Conservation (phyloP, 2,113 vertebrate genomes). For the Strix uralensis region DNA sequence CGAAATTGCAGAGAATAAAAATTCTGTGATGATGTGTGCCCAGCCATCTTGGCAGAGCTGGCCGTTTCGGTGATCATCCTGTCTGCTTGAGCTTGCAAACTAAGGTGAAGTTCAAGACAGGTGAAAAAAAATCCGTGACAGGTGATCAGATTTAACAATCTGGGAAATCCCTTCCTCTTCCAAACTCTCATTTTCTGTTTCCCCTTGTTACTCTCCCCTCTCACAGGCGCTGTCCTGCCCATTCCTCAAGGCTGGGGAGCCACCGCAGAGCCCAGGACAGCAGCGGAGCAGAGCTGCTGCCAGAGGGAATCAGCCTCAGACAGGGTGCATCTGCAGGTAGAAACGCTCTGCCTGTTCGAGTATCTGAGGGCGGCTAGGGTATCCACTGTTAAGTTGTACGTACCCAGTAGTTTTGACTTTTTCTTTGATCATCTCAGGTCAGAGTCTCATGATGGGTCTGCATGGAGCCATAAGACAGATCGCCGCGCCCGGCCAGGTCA, state of each 20-base stretch:
- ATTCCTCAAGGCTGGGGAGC: background rate
- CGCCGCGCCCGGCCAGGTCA: fast-evolving
- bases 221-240: background rate
- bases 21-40: background rate
- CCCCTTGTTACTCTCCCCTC: background rate
- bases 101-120: background rate
- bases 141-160: background rate
- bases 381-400: fast-evolving
- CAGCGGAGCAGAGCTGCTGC: background rate
- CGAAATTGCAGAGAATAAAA: background rate
- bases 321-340: background rate
- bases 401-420: background rate
- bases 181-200: background rate
- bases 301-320: background rate
- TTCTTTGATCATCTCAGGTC: background rate
- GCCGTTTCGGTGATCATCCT: background rate
- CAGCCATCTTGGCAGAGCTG: background rate
- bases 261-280: background rate
- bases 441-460: background rate
- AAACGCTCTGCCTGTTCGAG: background rate
- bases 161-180: background rate
- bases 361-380: background rate
- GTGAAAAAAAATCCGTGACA: background rate
- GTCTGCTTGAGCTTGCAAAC: background rate
- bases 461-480: background rate